Percentiles rank a stretch among this genome's conserved stretches.
These are phyloP conservation scores for Chrysocyon brachyurus DNA, from an alignment of 2,797 vertebrate genomes.

Conservation along the genomic window DNA sequence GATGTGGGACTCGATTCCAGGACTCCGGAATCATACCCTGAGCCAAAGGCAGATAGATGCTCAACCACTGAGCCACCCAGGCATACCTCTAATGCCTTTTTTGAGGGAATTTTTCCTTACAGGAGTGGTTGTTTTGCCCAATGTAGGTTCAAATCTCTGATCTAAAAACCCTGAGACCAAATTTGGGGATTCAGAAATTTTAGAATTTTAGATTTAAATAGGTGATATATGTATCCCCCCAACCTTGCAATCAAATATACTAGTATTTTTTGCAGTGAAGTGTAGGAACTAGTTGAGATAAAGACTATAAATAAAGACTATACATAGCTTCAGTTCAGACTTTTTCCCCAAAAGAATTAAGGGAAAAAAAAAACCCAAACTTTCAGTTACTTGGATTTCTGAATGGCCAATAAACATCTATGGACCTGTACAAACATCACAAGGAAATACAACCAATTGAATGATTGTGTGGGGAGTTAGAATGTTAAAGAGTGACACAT, in stretches of 20 bases:
- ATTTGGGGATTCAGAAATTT: background rate
- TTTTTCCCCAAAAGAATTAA: background rate
- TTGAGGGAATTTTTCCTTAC: background rate
- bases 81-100: background rate
- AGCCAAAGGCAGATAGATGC: too few relatives aligned
- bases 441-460: background rate
- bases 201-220: background rate
- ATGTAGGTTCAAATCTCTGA: background rate
- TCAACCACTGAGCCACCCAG: too few relatives aligned
- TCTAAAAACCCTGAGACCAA: background rate
- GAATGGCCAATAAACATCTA: background rate
- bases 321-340: background rate
- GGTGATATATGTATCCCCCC: background rate
- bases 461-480: background rate
- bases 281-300: background rate
- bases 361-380: background rate
- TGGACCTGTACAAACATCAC: background rate
- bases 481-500: background rate
- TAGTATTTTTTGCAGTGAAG: background rate
- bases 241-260: background rate
- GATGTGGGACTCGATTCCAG: too few relatives aligned
- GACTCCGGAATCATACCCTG: too few relatives aligned
- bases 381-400: background rate
- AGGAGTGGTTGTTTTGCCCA: background rate
- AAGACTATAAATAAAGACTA: background rate